Evolutionary conservation across 2,797 vertebrate species (phyloP), one percentile per base, ranked within the genome.

Genomic region (Nannoperca australis): DNA sequence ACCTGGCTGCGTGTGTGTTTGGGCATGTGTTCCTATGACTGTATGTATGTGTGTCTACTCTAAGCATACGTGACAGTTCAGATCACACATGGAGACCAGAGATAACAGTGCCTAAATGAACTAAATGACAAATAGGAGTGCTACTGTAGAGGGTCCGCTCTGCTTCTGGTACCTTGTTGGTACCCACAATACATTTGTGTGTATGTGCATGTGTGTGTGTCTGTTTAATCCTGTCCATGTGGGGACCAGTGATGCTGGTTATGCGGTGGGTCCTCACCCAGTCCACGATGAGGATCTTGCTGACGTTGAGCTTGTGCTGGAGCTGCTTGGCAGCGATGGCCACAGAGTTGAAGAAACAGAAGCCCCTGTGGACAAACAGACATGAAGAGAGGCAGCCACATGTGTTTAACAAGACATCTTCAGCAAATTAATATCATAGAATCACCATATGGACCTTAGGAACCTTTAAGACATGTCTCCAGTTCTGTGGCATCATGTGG

Each of bases 221-320:
- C 42, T 65, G 61, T 84, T 73, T 76, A 55, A 69, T 75, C 44
- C 61, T 68, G 56, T 72, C 60, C 80, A 85, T 82, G 64, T 87
- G 86, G 40, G 17, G 70, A 82, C 64, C 79, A 81, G 68, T 55
- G 83, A 62, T 51, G 49, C 22, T 42, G 63, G 62, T 64, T 49
- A 17, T 74, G 81, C 10, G n/a, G 51, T 17, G 56, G 47, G 42
- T 79, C 64, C 91, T 95, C 81, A 99, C 98, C 97, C 98, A 99
- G 94, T 98, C 96, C 68, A 99, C 95, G 4, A 99, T 97, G 83
- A 99, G 97, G 88, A 99, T 97, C 93, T 96, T 98, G 94, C 91
- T 87, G 77, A 96, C 94, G 4, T 95, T 96, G 88, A 96, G 94
- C 66, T 94, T 96, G 27, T 96, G 93, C 38, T 97, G 97, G 76